Conservation (phyloP, 2,797 vertebrate species). For the Crenichthys baileyi region DNA sequence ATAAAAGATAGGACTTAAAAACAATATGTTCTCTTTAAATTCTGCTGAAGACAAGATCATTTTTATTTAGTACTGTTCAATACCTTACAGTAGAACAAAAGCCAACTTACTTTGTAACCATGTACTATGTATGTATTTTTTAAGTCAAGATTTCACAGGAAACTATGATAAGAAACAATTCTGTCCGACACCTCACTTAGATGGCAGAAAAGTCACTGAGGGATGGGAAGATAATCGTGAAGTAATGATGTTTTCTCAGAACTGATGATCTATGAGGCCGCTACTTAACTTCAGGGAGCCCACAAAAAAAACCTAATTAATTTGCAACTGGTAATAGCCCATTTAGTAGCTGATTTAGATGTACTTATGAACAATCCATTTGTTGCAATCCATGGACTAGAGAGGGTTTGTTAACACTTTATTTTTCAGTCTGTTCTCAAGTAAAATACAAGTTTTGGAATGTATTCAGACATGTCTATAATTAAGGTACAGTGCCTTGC, state of each 20-base stretch:
- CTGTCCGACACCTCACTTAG: neutral
- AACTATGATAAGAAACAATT: neutral
- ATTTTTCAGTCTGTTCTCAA: neutral
- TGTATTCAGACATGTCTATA: neutral
- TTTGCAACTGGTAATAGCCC: slow-evolving; percentile 10
- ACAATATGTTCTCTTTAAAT: neutral
- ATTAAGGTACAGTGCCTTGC: neutral
- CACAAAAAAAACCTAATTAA: slow-evolving; percentile 27
- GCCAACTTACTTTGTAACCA: too few relatives aligned
- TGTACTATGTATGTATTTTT: too few relatives aligned
- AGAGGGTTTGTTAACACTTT: slow-evolving; percentile 9
- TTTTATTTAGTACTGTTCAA: too few relatives aligned
- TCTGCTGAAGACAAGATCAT: too few relatives aligned
- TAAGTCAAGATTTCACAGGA: too few relatives aligned
- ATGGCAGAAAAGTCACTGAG: neutral
- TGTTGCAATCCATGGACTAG: neutral
- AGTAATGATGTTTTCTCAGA: neutral
- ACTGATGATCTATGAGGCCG: slow-evolving; percentile 13
- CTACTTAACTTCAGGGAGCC: slow-evolving; percentile 22
- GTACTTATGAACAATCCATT: slow-evolving; percentile 17
- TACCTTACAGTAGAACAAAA: too few relatives aligned
- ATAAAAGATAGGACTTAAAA: neutral
- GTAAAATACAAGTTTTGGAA: neutral
- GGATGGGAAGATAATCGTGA: slow-evolving; percentile 20
- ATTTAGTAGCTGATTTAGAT: slow-evolving; percentile 33